Evolutionary conservation across 2,888 invertebrate species (phyloP).

Genomic region (Adela reaumurella): DNA sequence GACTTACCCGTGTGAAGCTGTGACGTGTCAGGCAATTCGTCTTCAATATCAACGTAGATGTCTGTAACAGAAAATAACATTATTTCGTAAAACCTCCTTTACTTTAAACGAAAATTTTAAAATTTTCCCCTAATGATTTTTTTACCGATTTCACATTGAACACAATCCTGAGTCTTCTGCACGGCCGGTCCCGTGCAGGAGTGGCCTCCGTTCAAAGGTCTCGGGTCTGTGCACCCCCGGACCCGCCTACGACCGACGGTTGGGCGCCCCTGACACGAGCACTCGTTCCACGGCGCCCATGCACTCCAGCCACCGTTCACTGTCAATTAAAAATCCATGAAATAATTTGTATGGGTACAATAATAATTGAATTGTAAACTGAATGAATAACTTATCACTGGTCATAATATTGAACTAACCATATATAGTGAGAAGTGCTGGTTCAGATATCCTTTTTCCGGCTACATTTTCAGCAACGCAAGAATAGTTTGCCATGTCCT

Average conservation of each 20-base stretch:
- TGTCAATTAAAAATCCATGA: constrained; percentile 42
- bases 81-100: too few species aligned
- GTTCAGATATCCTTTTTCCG: constrained; percentile 78
- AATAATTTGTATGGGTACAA: too few species aligned
- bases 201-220: constrained; percentile 87
- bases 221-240: constrained; percentile 81
- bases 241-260: constrained; percentile 75
- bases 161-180: constrained; percentile 80
- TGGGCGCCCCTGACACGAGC: constrained; percentile 69
- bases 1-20: not conserved
- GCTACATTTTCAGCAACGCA: constrained; percentile 94
- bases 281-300: constrained; percentile 87
- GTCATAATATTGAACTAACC: constrained; percentile 60
- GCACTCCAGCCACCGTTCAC: constrained; percentile 95
- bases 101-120: too few species aligned
- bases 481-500: constrained; percentile 93
- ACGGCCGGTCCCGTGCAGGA: constrained; percentile 78
- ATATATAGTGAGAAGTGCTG: constrained; percentile 84
- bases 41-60: constrained; percentile 34
- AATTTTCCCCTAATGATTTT: too few species aligned
- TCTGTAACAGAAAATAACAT: constrained; percentile 25
- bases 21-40: constrained; percentile 32
- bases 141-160: constrained; percentile 60
- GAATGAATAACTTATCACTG: too few species aligned
- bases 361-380: too few species aligned